Evolutionary conservation across 2,888 invertebrate genomes (phyloP).

Genomic region (Meandrusa payeni): DNA sequence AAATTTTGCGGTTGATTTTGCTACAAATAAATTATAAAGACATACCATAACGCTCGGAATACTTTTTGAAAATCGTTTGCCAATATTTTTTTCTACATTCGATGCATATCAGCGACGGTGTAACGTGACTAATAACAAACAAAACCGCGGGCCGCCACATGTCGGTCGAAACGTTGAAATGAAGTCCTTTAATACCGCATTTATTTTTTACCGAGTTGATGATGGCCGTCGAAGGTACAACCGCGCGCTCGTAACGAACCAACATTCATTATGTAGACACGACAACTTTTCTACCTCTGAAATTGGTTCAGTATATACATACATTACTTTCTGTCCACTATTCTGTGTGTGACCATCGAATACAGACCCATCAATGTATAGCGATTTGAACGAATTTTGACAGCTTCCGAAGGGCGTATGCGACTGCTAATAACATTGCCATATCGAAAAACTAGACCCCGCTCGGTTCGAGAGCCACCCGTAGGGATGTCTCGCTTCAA

Average conservation of each 20-base stretch:
- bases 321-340: constrained; percentile 12
- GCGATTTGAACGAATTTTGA: constrained; percentile 12
- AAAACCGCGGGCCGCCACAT: constrained; percentile 2
- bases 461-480: constrained; percentile 39
- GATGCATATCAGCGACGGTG: not conserved
- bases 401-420: constrained; percentile 3
- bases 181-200: constrained; percentile 22
- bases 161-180: constrained; percentile 15
- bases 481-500: constrained; percentile 46
- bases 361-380: constrained; percentile 19
- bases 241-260: constrained; percentile 9
- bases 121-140: not conserved
- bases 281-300: constrained; percentile 4
- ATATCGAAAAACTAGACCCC: constrained; percentile 45
- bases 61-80: constrained; percentile 5
- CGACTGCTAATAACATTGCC: constrained; percentile 21
- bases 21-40: no score
- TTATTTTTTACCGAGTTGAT: constrained; percentile 10
- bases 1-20: no score
- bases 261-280: constrained; percentile 11
- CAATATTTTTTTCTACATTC: not conserved
- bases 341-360: not conserved
- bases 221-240: constrained; percentile 10
- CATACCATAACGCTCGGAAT: constrained; percentile 1
- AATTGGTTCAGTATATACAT: not conserved